A percentile compares a stretch with the other conserved stretches of the same genome.
phyloP scores from a whole-genome alignment of 2,797 vertebrate species.

The Rhinatrema bivittatum region DNA sequence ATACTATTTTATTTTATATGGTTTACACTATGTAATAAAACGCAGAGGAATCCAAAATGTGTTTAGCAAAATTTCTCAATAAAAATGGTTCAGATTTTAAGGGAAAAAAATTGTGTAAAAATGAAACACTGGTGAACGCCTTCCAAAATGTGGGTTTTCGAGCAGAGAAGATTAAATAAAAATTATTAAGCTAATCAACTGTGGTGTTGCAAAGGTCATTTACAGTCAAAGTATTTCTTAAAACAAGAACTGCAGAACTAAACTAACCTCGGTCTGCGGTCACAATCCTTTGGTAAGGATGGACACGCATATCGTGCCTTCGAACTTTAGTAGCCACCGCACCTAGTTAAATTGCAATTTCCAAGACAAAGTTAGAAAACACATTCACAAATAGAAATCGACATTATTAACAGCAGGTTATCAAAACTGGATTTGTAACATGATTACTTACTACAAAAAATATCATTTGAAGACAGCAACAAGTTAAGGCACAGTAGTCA shows the following conservation, averaged over 20 bases:
- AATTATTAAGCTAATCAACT: no score
- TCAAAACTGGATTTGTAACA: constrained; percentile 65
- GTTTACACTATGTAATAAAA: no score
- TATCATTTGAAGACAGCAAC: constrained; percentile 61
- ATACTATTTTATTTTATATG: no score
- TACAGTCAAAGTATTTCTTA: constrained; percentile 62
- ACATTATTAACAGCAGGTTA: constrained; percentile 74
- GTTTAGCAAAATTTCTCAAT: no score
- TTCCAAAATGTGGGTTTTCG: no score
- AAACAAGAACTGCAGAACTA: constrained; percentile 81
- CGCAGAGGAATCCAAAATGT: no score
- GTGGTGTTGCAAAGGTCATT: constrained; percentile 65
- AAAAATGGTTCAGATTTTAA: no score
- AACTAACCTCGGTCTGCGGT: constrained; percentile 99
- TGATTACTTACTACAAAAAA: constrained; percentile 65
- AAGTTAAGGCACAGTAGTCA: constrained; percentile 87
- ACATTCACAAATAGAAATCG: constrained; percentile 63
- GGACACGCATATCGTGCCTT: constrained; percentile 99
- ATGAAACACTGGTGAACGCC: constrained; percentile 37
- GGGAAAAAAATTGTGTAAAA: constrained; percentile 23
- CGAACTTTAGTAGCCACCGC: constrained; percentile 99
- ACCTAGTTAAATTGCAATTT: constrained; percentile 98
- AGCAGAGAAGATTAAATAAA: no score
- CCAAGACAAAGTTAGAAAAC: constrained; percentile 97
- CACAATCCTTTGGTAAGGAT: constrained; percentile 99